These are phyloP conservation scores for Aproaerema taeniolella DNA, from an alignment of 2,888 invertebrate genomes.

Conservation along the genomic window DNA sequence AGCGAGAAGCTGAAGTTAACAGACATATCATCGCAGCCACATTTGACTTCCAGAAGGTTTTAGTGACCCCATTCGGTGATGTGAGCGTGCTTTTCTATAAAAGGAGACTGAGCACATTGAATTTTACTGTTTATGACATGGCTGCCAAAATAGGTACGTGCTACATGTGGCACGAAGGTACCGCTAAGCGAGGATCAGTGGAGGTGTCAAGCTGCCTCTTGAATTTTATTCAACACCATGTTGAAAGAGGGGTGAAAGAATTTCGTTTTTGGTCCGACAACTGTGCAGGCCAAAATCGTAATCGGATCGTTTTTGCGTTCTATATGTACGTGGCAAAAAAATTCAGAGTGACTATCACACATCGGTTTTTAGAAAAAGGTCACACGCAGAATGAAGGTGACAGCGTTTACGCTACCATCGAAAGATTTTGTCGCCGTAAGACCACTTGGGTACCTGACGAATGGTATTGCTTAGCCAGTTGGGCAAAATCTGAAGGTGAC, in stretches of 20 bases:
- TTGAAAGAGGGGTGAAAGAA: neutral
- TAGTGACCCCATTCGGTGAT: neutral
- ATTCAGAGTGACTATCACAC: neutral
- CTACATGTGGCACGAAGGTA: neutral
- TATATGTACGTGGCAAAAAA: neutral
- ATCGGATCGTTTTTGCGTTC: neutral
- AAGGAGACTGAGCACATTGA: neutral
- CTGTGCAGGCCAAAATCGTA: neutral
- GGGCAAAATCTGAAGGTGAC: neutral
- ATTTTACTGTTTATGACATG: neutral
- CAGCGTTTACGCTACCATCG: neutral
- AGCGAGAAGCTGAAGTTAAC: neutral
- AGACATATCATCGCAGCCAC: neutral
- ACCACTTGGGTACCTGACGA: neutral
- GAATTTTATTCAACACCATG: neutral
- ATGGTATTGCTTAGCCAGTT: neutral
- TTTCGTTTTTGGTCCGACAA: neutral
- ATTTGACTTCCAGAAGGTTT: neutral
- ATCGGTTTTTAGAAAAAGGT: constrained; percentile 2
- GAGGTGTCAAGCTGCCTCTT: neutral
- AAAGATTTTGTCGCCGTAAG: neutral
- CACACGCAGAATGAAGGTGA: constrained; percentile 5
- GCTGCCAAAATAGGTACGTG: neutral
- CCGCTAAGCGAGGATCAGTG: neutral
- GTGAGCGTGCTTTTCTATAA: neutral